A percentile compares a stretch with the other conserved stretches of the same genome.
Evolutionary conservation across 2,888 invertebrate species (phyloP).

Genomic region (Stenodema calcarata): DNA sequence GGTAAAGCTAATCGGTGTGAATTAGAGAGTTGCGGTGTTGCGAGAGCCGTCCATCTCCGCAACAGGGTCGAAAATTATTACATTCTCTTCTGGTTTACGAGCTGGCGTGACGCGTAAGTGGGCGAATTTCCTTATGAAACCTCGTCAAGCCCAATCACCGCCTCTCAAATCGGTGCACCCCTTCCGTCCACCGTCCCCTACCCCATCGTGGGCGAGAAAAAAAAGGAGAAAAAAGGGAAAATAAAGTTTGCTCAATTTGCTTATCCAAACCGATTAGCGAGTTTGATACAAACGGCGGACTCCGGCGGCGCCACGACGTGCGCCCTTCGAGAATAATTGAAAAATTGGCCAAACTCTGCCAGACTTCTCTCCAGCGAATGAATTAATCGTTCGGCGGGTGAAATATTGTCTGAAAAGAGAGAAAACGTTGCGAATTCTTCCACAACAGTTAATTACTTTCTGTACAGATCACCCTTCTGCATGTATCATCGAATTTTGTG

Average conservation of each 20-base stretch:
- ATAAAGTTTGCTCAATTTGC: neutral
- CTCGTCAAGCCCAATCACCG: neutral
- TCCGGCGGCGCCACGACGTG: neutral
- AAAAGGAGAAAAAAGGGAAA: neutral
- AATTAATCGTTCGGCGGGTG: neutral
- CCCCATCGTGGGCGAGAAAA: neutral
- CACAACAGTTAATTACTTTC: too few species aligned
- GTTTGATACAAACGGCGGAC: neutral
- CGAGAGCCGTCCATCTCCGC: neutral
- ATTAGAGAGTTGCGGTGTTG: neutral
- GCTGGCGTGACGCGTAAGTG: neutral
- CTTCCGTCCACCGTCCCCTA: neutral
- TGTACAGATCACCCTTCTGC: too few species aligned
- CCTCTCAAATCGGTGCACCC: neutral
- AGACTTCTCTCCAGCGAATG: neutral
- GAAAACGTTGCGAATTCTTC: too few species aligned
- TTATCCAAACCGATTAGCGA: neutral
- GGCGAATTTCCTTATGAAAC: neutral
- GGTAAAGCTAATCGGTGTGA: neutral
- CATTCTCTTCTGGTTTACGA: neutral
- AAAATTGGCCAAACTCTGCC: neutral
- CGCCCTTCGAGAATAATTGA: neutral
- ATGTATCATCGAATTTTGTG: too few species aligned
- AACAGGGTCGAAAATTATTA: neutral
- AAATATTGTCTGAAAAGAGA: too few species aligned